phyloP scores from a whole-genome alignment of 2,888 invertebrate species.

The Catotricha subobsoleta region DNA sequence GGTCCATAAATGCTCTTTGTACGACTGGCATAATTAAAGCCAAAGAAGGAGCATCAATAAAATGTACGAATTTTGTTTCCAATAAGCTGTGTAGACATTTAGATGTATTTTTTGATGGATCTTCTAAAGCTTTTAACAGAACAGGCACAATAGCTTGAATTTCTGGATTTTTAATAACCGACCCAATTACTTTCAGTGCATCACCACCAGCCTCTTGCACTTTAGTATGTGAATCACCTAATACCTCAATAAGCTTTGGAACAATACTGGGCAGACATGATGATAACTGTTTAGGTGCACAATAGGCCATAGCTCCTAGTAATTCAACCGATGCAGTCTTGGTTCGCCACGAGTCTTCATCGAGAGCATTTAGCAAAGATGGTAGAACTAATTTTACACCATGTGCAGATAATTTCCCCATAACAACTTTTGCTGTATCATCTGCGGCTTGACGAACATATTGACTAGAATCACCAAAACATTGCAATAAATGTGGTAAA shows the following conservation, averaged over 20 bases:
- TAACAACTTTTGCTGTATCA: slow-evolving; percentile 88
- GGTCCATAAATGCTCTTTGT: slow-evolving; percentile 90
- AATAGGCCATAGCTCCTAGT: slow-evolving; percentile 95
- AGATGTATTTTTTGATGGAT: slow-evolving; percentile 90
- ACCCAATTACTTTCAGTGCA: slow-evolving; percentile 89
- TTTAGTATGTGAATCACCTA: slow-evolving; percentile 93
- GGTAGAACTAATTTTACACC: slow-evolving; percentile 96
- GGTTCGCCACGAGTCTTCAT: slow-evolving; percentile 98
- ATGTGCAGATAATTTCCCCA: slow-evolving; percentile 79
- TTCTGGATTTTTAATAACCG: slow-evolving; percentile 96
- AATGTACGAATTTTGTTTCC: slow-evolving; percentile 97
- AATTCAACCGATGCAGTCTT: slow-evolving; percentile 92
- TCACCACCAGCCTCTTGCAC: slow-evolving; percentile 94
- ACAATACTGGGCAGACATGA: slow-evolving; percentile 96
- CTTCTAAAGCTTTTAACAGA: slow-evolving; percentile 77
- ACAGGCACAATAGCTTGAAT: slow-evolving; percentile 86
- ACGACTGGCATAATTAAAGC: slow-evolving; percentile 99
- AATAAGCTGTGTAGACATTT: slow-evolving; percentile 79
- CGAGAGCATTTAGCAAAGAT: slow-evolving; percentile 75
- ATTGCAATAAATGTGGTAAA: slow-evolving; percentile 79
- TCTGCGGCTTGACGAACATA: slow-evolving; percentile 93
- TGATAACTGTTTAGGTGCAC: slow-evolving; percentile 96
- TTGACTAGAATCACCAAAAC: slow-evolving; percentile 90
- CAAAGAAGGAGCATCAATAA: slow-evolving; percentile 95
- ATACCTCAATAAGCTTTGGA: slow-evolving; percentile 88